A percentile compares a stretch with the other conserved stretches of the same genome.
These are phyloP conservation scores for Zapornia atra DNA, from an alignment of 2,113 vertebrate genomes.

Conservation along the genomic window DNA sequence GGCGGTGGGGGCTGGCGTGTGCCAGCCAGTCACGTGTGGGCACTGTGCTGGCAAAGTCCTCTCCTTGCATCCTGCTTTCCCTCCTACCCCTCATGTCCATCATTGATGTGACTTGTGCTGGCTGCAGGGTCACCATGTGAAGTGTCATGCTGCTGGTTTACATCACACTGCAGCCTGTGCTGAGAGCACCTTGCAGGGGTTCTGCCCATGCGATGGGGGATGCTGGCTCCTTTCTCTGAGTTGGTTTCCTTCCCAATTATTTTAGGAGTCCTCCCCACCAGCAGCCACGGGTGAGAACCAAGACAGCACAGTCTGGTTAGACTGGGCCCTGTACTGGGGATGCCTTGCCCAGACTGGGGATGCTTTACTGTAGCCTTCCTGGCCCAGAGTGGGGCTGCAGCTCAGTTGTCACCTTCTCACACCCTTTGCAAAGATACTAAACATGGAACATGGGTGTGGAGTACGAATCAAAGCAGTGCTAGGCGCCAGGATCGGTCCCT, in stretches of 20 bases:
- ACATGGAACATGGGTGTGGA: not conserved
- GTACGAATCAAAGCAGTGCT: not conserved
- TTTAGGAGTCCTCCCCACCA: not conserved
- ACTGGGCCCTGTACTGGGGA: not conserved
- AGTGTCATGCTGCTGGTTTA: not conserved
- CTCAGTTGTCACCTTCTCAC: not conserved
- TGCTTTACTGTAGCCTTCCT: not conserved
- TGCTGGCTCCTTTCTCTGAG: not conserved
- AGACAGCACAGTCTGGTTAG: too few relatives aligned
- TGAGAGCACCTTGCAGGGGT: not conserved
- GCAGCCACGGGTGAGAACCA: not conserved
- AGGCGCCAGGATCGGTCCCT: not conserved
- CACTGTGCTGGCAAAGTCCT: not conserved
- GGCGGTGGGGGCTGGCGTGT: rapidly evolving
- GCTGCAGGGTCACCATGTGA: not conserved
- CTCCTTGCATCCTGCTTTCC: not conserved
- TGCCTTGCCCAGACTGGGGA: rapidly evolving
- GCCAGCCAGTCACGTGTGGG: rapidly evolving
- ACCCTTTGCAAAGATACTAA: not conserved
- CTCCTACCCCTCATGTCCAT: not conserved
- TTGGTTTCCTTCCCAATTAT: not conserved
- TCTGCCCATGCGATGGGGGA: rapidly evolving
- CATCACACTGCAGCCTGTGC: not conserved
- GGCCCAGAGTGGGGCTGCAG: not conserved
- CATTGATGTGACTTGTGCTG: not conserved